phyloP scores from a whole-genome alignment of 2,797 vertebrate species.

The Lates japonicus region DNA sequence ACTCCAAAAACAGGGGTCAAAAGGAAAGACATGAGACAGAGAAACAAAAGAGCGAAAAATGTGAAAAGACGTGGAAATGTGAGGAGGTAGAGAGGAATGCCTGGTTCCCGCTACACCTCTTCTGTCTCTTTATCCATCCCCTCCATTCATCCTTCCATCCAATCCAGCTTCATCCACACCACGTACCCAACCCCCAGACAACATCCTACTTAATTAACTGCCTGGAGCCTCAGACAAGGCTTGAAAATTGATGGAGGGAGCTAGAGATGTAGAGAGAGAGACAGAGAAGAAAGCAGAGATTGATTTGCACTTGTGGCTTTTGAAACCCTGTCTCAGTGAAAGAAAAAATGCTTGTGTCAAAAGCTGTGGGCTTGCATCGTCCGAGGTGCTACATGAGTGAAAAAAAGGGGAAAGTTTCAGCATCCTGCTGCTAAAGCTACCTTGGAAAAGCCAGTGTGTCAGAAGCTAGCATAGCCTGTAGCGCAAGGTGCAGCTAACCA shows the following conservation, averaged over 20 bases:
- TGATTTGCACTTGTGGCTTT: constrained; percentile 61
- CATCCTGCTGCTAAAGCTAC: constrained; percentile 51
- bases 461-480: constrained; percentile 60
- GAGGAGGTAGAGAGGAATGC: constrained; percentile 7
- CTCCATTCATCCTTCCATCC: constrained; percentile 17
- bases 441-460: constrained; percentile 40
- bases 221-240: constrained; percentile 70
- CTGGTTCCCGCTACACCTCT: constrained; percentile 31
- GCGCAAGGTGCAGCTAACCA: constrained; percentile 44
- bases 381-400: constrained; percentile 26
- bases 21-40: neutral
- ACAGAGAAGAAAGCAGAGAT: constrained; percentile 44
- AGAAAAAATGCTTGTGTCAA: constrained; percentile 42
- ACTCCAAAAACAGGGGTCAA: neutral
- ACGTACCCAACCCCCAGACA: constrained; percentile 59
- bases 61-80: constrained; percentile 1
- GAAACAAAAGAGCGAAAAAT: constrained; percentile 9
- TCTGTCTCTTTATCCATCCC: constrained; percentile 33
- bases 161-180: constrained; percentile 56
- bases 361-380: constrained; percentile 46
- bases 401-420: constrained; percentile 27
- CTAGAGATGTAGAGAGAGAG: constrained; percentile 28
- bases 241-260: constrained; percentile 60
- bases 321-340: constrained; percentile 55
- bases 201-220: constrained; percentile 79